Evolutionary conservation across 2,113 vertebrate species (phyloP).

Genomic region (Brachyistius frenatus): DNA sequence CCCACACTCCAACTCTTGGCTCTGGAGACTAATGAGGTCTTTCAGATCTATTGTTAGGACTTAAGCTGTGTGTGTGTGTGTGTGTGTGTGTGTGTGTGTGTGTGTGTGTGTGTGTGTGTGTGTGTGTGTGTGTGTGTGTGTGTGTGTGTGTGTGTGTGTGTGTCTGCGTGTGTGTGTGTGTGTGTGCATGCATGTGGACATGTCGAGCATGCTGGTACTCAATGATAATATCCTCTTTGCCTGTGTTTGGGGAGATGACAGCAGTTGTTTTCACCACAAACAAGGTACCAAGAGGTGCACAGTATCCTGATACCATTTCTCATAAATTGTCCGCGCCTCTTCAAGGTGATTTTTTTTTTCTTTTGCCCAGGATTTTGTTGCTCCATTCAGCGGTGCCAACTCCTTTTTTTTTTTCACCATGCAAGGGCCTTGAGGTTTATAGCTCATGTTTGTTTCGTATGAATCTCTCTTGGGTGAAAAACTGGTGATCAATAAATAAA

Average conservation of each 20-base stretch:
- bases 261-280: constrained; percentile 69
- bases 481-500: constrained; percentile 45
- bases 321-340: constrained; percentile 21
- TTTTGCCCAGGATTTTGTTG: constrained; percentile 3
- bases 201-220: constrained; percentile 43
- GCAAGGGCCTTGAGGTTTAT: constrained; percentile 18
- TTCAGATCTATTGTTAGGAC: constrained; percentile 74
- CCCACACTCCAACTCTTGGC: constrained; percentile 55
- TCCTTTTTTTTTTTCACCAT: constrained; percentile 19
- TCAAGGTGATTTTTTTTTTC: constrained; percentile 1
- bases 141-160: constrained; percentile 38
- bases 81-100: not conserved
- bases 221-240: constrained; percentile 65
- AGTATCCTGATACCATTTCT: constrained; percentile 36
- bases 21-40: constrained; percentile 79
- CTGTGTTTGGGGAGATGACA: constrained; percentile 73
- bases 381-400: constrained; percentile 12
- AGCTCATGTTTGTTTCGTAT: constrained; percentile 28
- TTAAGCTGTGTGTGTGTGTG: constrained; percentile 49
- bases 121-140: constrained; percentile 17
- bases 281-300: constrained; percentile 47
- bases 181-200: constrained; percentile 37
- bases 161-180: not conserved
- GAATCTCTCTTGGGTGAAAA: constrained; percentile 42
- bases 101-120: constrained; percentile 9